Conservation (phyloP, 2,888 invertebrate genomes). For the Synanthedon formicaeformis region DNA sequence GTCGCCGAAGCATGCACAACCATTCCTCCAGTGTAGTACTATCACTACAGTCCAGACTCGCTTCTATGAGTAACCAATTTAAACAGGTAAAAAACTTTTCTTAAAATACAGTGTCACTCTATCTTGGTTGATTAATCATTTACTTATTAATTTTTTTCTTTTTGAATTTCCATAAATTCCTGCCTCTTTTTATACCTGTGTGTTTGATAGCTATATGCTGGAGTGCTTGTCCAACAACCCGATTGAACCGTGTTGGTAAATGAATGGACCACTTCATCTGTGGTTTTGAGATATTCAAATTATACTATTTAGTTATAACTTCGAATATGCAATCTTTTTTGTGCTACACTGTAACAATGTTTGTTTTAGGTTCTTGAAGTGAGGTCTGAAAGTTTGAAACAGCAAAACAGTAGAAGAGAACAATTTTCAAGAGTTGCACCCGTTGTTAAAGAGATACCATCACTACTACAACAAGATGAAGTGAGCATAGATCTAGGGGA, state of each 20-base stretch:
- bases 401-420: constrained; percentile 93
- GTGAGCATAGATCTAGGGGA: constrained; percentile 89
- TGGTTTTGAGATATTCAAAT: no score
- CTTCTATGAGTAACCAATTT: constrained; percentile 97
- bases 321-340: neutral
- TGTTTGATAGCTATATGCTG: no score
- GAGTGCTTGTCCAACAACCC: no score
- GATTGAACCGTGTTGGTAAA: no score
- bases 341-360: neutral
- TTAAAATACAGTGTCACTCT: neutral
- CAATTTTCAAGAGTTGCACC: constrained; percentile 76
- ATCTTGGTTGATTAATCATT: no score
- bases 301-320: neutral
- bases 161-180: no score
- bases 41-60: constrained; percentile 92
- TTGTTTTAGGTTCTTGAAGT: constrained; percentile 86
- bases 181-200: no score
- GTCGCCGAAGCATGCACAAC: constrained; percentile 86
- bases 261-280: no score
- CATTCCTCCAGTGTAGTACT: constrained; percentile 95
- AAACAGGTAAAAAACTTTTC: constrained; percentile 73
- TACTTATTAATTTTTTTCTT: no score
- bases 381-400: constrained; percentile 96
- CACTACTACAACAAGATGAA: constrained; percentile 74
- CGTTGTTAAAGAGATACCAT: constrained; percentile 55